A percentile compares a stretch with the other conserved stretches of the same genome.
Evolutionary conservation across 2,888 invertebrate species (phyloP).

Genomic region (Gandaritis pyraliata): DNA sequence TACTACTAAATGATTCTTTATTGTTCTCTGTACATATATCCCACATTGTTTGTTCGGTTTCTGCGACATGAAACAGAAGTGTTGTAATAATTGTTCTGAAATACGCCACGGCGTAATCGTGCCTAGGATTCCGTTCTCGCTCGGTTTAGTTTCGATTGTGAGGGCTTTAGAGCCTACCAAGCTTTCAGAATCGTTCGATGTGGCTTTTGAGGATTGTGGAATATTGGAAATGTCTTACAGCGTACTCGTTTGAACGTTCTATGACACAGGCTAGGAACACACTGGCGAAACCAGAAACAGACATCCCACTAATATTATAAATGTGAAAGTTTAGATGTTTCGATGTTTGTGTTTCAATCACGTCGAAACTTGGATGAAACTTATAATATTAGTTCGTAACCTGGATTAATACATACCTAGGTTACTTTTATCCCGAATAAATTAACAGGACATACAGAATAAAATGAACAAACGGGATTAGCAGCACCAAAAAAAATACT

Average conservation of each 20-base stretch:
- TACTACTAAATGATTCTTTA: too few species aligned
- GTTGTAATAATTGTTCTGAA: constrained; percentile 37
- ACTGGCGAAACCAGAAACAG: neutral
- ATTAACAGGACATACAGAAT: too few species aligned
- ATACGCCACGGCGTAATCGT: constrained; percentile 41
- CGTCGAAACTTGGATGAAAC: too few species aligned
- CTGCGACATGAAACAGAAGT: constrained; percentile 28
- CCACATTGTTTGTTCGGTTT: neutral
- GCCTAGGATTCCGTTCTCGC: constrained; percentile 50
- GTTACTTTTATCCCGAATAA: too few species aligned
- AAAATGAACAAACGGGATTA: too few species aligned
- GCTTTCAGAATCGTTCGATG: constrained; percentile 52
- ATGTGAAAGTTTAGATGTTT: too few species aligned
- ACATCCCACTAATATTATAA: too few species aligned
- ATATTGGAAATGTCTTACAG: constrained; percentile 54
- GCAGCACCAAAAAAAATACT: too few species aligned
- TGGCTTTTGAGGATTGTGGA: constrained; percentile 52
- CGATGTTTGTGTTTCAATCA: too few species aligned
- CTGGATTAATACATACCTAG: too few species aligned
- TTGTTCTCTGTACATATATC: too few species aligned
- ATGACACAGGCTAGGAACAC: constrained; percentile 46
- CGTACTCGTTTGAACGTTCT: constrained; percentile 42
- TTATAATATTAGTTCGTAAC: too few species aligned
- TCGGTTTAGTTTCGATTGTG: constrained; percentile 59
- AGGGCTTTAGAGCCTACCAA: constrained; percentile 53